Conservation (phyloP, 2,797 vertebrate species). For the Lerista edwardsae region DNA sequence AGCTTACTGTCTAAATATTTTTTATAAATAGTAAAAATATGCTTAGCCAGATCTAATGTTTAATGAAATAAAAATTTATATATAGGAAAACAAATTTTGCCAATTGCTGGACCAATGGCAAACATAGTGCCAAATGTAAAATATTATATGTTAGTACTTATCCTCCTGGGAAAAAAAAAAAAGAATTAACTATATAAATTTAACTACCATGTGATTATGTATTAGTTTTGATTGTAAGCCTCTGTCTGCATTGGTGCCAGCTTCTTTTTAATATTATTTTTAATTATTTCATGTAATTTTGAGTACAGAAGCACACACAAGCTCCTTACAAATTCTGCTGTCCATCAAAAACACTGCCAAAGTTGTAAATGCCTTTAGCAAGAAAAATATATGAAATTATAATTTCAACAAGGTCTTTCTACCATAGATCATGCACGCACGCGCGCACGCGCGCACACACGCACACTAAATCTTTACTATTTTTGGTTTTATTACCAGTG, state of each 20-base stretch:
- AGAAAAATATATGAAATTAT: slow-evolving; percentile 80
- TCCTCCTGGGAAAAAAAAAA: slow-evolving; percentile 73
- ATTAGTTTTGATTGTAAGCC: slow-evolving; percentile 85
- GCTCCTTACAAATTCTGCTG: slow-evolving; percentile 83
- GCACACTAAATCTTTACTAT: slow-evolving; percentile 79
- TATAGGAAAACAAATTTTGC: slow-evolving; percentile 88
- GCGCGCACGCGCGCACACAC: no score
- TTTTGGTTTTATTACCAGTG: slow-evolving; percentile 79
- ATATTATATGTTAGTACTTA: slow-evolving; percentile 88
- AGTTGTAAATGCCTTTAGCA: slow-evolving; percentile 90
- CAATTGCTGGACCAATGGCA: slow-evolving; percentile 99
- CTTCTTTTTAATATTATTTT: slow-evolving; percentile 72
- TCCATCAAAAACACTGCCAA: slow-evolving; percentile 89
- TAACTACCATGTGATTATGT: slow-evolving; percentile 81
- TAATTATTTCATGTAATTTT: slow-evolving; percentile 83
- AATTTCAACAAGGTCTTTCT: slow-evolving; percentile 80
- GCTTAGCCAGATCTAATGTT: slow-evolving; percentile 81
- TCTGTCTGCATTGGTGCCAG: slow-evolving; percentile 86
- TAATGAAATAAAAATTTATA: slow-evolving; percentile 84
- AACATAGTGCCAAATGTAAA: slow-evolving; percentile 98
- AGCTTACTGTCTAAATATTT: slow-evolving; percentile 94
- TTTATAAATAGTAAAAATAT: slow-evolving; percentile 82
- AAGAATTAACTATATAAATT: slow-evolving; percentile 79
- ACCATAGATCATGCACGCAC: no score
- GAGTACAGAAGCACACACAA: slow-evolving; percentile 87